Evolutionary conservation across 2,888 invertebrate species (phyloP).

Genomic region (Nephrotoma appendiculata): DNA sequence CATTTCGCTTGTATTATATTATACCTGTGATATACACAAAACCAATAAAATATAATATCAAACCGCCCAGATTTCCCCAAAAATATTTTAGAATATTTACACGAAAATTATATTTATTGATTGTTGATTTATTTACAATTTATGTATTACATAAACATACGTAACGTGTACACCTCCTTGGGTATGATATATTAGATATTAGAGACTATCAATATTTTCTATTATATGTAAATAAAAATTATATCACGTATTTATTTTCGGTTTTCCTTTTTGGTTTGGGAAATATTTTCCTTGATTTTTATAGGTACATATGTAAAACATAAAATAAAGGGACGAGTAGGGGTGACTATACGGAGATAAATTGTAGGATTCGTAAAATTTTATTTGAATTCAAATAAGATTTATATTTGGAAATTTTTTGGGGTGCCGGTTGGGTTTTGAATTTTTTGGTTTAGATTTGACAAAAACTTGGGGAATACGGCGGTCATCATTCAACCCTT

Average conservation of each 20-base stretch:
- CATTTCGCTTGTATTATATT: background rate
- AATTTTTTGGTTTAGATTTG: background rate
- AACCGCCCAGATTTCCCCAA: background rate
- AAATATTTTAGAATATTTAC: background rate
- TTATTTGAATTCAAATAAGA: background rate
- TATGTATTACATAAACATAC: background rate
- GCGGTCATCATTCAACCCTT: background rate
- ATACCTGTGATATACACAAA: background rate
- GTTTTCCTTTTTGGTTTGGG: background rate
- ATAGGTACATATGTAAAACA: background rate
- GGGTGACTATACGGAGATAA: background rate
- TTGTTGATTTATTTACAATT: background rate
- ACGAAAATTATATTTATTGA: background rate
- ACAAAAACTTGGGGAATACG: background rate
- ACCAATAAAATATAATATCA: background rate
- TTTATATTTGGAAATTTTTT: background rate
- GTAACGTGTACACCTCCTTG: background rate
- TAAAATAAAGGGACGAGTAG: background rate
- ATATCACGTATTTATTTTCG: background rate
- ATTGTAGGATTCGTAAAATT: background rate
- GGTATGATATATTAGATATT: background rate
- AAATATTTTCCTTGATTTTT: background rate
- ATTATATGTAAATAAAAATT: background rate
- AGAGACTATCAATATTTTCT: background rate
- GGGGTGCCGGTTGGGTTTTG: too few relatives aligned